Base-by-base conservation (phyloP, 1,140 invertebrate genomes). In the Sarcophaga bullata region DNA sequence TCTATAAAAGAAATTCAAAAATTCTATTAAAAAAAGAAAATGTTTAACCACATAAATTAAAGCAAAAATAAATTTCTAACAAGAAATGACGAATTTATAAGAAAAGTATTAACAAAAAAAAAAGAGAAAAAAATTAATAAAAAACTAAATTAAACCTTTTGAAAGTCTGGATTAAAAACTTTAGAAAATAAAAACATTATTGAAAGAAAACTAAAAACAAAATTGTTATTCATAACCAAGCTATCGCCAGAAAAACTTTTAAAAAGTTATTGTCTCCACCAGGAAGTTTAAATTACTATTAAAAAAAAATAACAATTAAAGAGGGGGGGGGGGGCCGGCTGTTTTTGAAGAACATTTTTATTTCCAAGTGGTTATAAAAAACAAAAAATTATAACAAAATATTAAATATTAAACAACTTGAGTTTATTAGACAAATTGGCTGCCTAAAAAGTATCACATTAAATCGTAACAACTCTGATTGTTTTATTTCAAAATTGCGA, bases 401-500 rank as follows among this genome's bases (percentile, higher is more conserved):
- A n/a, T 3, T 9, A 68, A 81, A 15, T 48, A 81, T 15, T 11
- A 80, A 48, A 80, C 25, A 80, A 80, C 49, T 8, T 80, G 13
- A 11, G 9, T 75, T 17, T 9, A 47, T 75, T 9, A 50, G 25
- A 37, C 50, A 80, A 80, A 80, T 80, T 80, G 78, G 78, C 48
- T 80, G 46, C 50, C 50, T 49, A 80, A 49, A 13, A 37, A 52
- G 4, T 13, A 54, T 25, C 54, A n/a, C 13, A 37, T 37, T 37
- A 58, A 80, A 49, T 80, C 49, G 9, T 54, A 49, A 54, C 46
- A 25, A 54, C 78, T 80, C 78, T 80, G 54, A 80, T 80, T 80
- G 52, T 37, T 80, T n/a, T 19, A 80, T 80, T 80, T 80, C 78
- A 13, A 80, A 80, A 50, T 80, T 80, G 78, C n/a, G 78, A 80